These are phyloP conservation scores for Clavelina lepadiformis DNA, from an alignment of 23 tunicate species.

Conservation along the genomic window DNA sequence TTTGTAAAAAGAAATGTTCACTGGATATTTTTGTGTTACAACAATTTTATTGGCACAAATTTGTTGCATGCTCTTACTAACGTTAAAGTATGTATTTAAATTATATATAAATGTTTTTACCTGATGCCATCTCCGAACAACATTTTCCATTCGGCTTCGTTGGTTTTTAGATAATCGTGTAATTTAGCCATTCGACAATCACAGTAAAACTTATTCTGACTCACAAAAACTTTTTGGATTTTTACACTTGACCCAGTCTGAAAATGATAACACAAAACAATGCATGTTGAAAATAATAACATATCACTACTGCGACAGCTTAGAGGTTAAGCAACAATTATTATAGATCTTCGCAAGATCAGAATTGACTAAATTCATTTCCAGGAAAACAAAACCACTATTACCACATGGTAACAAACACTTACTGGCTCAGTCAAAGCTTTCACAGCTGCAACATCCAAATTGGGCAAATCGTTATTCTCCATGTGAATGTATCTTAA, in stretches of 20 bases:
- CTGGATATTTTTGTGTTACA: too few relatives aligned
- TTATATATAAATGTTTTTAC: too few relatives aligned
- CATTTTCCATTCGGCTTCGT: constrained; percentile 6
- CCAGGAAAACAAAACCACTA: not conserved
- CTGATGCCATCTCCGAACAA: constrained; percentile 70
- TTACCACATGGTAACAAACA: not conserved
- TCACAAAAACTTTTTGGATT: constrained; percentile 62
- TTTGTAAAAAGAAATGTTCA: too few relatives aligned
- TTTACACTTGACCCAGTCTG: not conserved
- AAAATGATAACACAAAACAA: not conserved
- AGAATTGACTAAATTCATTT: not conserved
- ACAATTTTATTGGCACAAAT: too few relatives aligned
- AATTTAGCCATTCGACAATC: constrained; percentile 43
- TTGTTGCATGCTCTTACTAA: too few relatives aligned
- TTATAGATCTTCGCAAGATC: not conserved
- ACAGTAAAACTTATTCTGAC: constrained; percentile 48
- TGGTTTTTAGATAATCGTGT: constrained; percentile 9
- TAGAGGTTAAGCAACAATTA: not conserved
- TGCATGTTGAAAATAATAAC: not conserved
- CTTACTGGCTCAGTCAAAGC: constrained; percentile 11
- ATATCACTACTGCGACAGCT: not conserved
- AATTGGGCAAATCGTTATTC: constrained; percentile 25
- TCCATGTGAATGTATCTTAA: constrained; percentile 90
- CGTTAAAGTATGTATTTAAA: too few relatives aligned
- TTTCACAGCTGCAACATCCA: constrained; percentile 18